Conservation (phyloP, 2,888 invertebrate species). For the Macrophya alboannulata region DNA sequence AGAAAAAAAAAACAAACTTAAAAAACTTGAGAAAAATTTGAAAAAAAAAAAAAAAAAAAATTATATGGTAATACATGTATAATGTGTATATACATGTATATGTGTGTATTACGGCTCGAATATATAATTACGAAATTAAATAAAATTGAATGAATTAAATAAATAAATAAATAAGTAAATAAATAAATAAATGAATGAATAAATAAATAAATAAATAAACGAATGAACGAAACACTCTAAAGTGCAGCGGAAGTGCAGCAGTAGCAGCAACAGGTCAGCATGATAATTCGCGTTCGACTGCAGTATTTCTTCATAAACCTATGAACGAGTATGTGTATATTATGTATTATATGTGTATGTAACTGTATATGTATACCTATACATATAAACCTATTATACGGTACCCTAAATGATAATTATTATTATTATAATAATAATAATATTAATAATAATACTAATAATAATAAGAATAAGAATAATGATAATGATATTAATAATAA, state of each 20-base stretch:
- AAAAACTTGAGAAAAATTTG: too few species aligned
- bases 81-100: too few species aligned
- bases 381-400: too few species aligned
- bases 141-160: neutral
- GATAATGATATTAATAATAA: neutral
- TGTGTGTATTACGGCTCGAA: too few species aligned
- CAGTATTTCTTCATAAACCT: neutral
- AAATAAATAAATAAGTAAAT: neutral
- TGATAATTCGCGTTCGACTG: conserved; percentile 4
- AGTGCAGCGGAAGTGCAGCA: neutral
- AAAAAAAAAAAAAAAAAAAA: too few species aligned
- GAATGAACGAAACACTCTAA: neutral
- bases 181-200: neutral
- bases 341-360: too few species aligned
- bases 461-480: neutral
- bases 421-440: neutral
- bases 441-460: neutral
- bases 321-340: neutral
- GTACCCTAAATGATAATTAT: neutral
- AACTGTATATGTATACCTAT: neutral
- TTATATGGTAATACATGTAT: too few species aligned
- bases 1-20: too few species aligned
- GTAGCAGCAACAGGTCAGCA: neutral
- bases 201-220: neutral
- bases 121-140: neutral